Evolutionary conservation across 2,888 invertebrate species (phyloP).

Genomic region (Penaeus monodon): DNA sequence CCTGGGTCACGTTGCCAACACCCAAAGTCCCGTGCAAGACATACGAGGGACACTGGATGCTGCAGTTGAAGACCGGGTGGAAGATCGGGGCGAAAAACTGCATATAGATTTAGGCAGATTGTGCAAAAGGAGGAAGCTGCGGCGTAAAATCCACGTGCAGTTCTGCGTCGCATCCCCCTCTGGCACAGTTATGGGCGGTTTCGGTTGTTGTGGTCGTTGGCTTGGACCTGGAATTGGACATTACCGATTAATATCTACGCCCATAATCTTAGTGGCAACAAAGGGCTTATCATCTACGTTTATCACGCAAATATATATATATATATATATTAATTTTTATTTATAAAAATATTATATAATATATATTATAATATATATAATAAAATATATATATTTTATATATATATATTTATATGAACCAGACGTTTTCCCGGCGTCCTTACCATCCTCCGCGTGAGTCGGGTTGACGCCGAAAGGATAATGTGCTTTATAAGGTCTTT

Average conservation of each 20-base stretch:
- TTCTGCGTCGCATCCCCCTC: background rate
- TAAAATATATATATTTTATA: too few species aligned
- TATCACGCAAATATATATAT: too few species aligned
- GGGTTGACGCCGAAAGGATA: background rate
- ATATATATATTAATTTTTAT: too few species aligned
- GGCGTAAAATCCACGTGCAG: conserved; percentile 9
- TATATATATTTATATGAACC: too few species aligned
- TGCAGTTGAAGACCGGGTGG: conserved; percentile 31
- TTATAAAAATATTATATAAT: too few species aligned
- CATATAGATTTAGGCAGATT: conserved; percentile 38
- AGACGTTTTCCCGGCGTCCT: background rate
- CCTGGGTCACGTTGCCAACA: conserved; percentile 17
- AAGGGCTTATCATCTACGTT: too few species aligned
- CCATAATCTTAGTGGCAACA: too few species aligned
- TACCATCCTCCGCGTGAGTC: background rate
- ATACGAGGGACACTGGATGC: conserved; percentile 22
- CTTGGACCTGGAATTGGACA: too few species aligned
- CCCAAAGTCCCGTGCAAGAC: conserved; percentile 27
- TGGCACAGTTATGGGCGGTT: background rate
- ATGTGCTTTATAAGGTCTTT: conserved; percentile 25
- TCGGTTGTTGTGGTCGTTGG: too few species aligned
- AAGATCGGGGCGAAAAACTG: conserved; percentile 39
- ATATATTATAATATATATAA: too few species aligned
- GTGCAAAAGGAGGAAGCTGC: background rate
- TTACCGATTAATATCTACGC: too few species aligned